Evolutionary conservation across 2,797 vertebrate species (phyloP).

Genomic region (Onychomys torridus): DNA sequence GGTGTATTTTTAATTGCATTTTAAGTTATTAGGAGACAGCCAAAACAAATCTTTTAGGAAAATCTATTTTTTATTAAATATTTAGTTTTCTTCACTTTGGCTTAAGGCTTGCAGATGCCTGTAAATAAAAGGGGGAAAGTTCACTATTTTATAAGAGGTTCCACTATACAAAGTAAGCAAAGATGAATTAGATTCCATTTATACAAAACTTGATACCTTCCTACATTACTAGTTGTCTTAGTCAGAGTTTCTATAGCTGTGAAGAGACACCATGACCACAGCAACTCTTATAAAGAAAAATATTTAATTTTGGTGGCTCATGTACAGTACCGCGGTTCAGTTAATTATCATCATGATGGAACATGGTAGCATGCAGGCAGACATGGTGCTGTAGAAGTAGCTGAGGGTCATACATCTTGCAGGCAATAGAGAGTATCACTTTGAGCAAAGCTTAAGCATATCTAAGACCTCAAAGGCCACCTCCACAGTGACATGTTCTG

Average conservation of each 20-base stretch:
- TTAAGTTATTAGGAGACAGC: conserved; percentile 63
- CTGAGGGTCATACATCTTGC: not conserved
- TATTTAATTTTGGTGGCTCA: not conserved
- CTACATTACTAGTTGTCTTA: not conserved
- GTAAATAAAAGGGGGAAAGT: not conserved
- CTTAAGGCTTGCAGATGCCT: conserved; percentile 4
- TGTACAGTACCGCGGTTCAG: not conserved
- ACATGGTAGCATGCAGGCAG: not conserved
- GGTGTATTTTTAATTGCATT: conserved; percentile 60
- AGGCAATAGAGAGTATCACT: not conserved
- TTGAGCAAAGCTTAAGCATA: not conserved
- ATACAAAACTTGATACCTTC: not conserved
- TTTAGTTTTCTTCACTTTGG: conserved; percentile 60
- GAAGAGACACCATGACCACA: not conserved
- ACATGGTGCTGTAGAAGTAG: not conserved
- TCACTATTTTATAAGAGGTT: not conserved
- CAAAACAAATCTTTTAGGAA: conserved; percentile 68
- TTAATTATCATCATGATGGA: not conserved
- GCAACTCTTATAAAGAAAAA: not conserved
- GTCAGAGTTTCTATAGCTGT: not conserved
- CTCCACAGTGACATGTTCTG: no score
- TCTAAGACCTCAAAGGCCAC: no score
- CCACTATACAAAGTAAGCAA: conserved; percentile 17
- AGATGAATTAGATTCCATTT: not conserved
- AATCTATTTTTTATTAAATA: conserved; percentile 66